A percentile compares a stretch with the other conserved stretches of the same genome.
phyloP scores from a whole-genome alignment of 2,888 invertebrate species.

The Charanyca ferruginea region DNA sequence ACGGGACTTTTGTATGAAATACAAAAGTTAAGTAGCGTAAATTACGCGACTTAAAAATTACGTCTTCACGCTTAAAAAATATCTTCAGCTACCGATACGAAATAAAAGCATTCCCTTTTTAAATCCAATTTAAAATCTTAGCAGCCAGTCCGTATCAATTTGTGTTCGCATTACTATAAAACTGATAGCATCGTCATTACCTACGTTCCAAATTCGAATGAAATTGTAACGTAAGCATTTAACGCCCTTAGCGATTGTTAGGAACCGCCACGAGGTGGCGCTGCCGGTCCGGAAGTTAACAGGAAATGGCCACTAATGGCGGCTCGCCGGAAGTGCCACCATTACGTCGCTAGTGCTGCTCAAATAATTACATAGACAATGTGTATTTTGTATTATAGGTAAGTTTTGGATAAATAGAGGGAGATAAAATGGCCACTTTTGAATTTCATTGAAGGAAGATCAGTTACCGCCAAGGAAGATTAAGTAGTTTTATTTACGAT shows the following conservation, averaged over 20 bases:
- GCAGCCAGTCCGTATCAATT: conserved; percentile 49
- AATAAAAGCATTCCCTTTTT: conserved; percentile 1
- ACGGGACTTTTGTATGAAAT: too few relatives aligned
- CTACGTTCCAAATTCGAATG: conserved; percentile 47
- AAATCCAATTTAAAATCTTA: conserved; percentile 34
- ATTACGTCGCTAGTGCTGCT: conserved; percentile 87
- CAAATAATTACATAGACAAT: conserved; percentile 86
- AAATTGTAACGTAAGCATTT: conserved; percentile 62
- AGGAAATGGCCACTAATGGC: conserved; percentile 91
- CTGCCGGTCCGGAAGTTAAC: conserved; percentile 81
- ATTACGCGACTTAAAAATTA: too few relatives aligned
- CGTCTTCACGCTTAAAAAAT: too few relatives aligned
- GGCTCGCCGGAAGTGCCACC: conserved; percentile 86
- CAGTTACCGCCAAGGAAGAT: conserved; percentile 15
- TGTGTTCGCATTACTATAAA: conserved; percentile 51
- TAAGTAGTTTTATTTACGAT: not conserved
- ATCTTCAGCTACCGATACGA: not conserved
- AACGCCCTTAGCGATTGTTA: conserved; percentile 60
- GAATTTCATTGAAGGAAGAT: conserved; percentile 42
- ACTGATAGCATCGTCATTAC: conserved; percentile 69
- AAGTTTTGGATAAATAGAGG: conserved; percentile 62
- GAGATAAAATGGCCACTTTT: conserved; percentile 45
- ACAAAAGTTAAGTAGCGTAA: too few relatives aligned
- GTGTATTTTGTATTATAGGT: conserved; percentile 73
- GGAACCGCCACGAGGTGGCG: conserved; percentile 72